A percentile compares a stretch with the other conserved stretches of the same genome.
Evolutionary conservation across 92 coral and sea anemone species (phyloP).

Genomic region (Nematostella vectensis): DNA sequence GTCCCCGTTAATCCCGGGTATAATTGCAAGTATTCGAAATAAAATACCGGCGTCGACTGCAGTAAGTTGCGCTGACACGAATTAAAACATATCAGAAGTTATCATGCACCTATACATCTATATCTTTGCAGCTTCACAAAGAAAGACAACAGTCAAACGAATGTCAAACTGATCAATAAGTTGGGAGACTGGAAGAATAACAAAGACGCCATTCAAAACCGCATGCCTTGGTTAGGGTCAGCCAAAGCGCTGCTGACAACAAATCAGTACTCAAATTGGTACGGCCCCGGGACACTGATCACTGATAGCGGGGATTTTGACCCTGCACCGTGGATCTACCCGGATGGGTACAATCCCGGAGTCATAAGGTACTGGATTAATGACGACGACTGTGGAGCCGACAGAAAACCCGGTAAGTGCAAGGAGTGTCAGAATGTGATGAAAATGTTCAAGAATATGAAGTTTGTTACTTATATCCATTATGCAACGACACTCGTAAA

Average conservation of each 20-base stretch:
- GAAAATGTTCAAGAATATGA: too few species aligned
- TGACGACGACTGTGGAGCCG: conserved; percentile 34
- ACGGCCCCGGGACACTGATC: conserved; percentile 42
- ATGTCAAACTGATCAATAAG: too few species aligned
- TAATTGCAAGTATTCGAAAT: too few species aligned
- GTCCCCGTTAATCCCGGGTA: too few species aligned
- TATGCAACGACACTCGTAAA: too few species aligned
- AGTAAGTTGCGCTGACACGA: too few species aligned
- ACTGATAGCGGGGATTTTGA: conserved; percentile 23
- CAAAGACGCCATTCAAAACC: conserved; percentile 29
- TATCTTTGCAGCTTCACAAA: too few species aligned
- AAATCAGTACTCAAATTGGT: conserved; percentile 20
- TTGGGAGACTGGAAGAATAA: conserved; percentile 32
- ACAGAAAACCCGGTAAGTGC: conserved; percentile 24
- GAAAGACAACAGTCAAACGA: too few species aligned
- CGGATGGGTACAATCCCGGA: conserved; percentile 26
- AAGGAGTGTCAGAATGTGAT: not conserved
- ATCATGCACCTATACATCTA: too few species aligned
- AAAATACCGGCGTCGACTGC: too few species aligned
- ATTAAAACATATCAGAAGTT: too few species aligned
- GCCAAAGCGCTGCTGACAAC: conserved; percentile 36
- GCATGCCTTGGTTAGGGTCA: conserved; percentile 54
- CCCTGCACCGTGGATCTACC: conserved; percentile 50
- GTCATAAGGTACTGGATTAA: conserved; percentile 62
- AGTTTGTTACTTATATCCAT: too few species aligned